Percentiles rank a stretch among this genome's conserved stretches.
These are phyloP conservation scores for Dufourea novaeangliae DNA, from an alignment of 1,140 invertebrate genomes.

Conservation along the genomic window DNA sequence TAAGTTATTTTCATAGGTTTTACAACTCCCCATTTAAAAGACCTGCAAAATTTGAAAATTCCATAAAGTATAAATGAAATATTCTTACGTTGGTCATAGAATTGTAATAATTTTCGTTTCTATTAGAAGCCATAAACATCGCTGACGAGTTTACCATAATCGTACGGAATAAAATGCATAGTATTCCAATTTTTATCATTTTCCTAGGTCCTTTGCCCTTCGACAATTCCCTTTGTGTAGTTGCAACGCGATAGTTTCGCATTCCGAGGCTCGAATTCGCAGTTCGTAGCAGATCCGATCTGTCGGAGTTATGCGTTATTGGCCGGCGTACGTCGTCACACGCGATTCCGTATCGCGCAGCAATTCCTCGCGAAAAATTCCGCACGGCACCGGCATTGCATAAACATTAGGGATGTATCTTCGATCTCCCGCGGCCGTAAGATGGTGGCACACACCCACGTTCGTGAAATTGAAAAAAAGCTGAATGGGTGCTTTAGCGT, in stretches of 20 bases:
- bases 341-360: slow-evolving; percentile 65
- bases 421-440: slow-evolving; percentile 62
- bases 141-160: too few relatives aligned
- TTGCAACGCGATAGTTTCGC: slow-evolving; percentile 20
- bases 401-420: slow-evolving; percentile 75
- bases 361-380: slow-evolving; percentile 70
- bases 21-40: too few relatives aligned
- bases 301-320: slow-evolving; percentile 75
- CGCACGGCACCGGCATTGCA: slow-evolving; percentile 64
- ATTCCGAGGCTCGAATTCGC: slow-evolving; percentile 33
- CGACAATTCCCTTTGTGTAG: neutral
- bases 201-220: neutral
- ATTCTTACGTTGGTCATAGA: too few relatives aligned
- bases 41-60: too few relatives aligned
- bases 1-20: too few relatives aligned
- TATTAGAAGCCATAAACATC: too few relatives aligned
- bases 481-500: slow-evolving; percentile 54
- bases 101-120: too few relatives aligned
- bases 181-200: neutral
- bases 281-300: slow-evolving; percentile 62
- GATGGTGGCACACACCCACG: slow-evolving; percentile 69
- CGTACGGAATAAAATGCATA: neutral
- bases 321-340: slow-evolving; percentile 52
- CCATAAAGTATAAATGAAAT: too few relatives aligned
- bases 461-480: slow-evolving; percentile 70